These are phyloP conservation scores for Phocoena sinus DNA, from an alignment of 2,113 vertebrate species.

Conservation along the genomic window DNA sequence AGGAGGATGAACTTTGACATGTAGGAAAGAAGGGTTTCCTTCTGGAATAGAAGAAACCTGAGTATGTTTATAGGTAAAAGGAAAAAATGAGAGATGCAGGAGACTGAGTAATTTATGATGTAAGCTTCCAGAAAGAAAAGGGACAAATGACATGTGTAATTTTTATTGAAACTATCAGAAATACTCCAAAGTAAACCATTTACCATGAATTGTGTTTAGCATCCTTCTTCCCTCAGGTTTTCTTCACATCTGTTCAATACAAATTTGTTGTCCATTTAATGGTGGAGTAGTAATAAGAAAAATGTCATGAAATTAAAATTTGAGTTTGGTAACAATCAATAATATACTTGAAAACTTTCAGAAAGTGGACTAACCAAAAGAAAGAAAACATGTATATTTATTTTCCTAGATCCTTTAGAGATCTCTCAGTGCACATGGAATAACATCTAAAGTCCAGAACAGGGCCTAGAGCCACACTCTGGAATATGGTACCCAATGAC, in stretches of 20 bases:
- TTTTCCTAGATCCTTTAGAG: not conserved
- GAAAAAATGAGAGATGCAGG: not conserved
- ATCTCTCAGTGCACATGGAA: not conserved
- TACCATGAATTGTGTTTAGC: not conserved
- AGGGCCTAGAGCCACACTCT: not conserved
- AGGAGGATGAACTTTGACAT: not conserved
- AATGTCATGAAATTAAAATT: not conserved
- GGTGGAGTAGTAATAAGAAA: not conserved
- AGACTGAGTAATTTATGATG: not conserved
- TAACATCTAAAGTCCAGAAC: not conserved
- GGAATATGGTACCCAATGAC: not conserved
- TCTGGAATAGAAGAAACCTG: not conserved
- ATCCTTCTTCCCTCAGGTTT: not conserved
- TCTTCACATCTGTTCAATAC: not conserved
- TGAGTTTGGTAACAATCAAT: not conserved
- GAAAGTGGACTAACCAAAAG: not conserved
- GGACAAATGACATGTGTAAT: not conserved
- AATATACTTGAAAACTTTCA: not conserved
- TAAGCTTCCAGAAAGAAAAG: not conserved
- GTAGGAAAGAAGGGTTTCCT: not conserved
- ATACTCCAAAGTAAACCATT: not conserved
- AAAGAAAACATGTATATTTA: not conserved
- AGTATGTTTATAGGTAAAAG: not conserved
- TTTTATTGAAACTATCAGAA: not conserved
- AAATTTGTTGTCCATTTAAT: not conserved